Conservation (phyloP, 1,140 invertebrate genomes). For the Formica exsecta region DNA sequence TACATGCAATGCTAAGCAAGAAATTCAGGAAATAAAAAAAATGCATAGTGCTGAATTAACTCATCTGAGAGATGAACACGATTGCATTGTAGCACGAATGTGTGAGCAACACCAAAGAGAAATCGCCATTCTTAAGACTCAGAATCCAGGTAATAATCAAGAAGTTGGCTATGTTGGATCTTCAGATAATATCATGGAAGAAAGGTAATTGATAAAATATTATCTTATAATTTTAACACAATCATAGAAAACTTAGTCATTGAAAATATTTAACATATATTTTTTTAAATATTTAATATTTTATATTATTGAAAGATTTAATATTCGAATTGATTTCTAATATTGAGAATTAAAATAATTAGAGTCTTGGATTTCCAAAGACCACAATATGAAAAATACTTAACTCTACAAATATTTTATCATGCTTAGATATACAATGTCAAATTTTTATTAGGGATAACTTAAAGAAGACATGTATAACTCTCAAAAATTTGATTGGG, state of each 20-base stretch:
- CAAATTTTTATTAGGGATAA: conserved; percentile 86
- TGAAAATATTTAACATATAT: conserved; percentile 13
- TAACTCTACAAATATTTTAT: not conserved
- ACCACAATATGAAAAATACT: not conserved
- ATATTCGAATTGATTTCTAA: conserved; percentile 14
- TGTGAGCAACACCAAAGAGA: conserved; percentile 81
- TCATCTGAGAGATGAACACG: conserved; percentile 88
- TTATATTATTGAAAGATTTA: conserved; percentile 37
- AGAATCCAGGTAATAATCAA: conserved; percentile 18
- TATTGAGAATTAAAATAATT: conserved; percentile 23
- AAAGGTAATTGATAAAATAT: conserved; percentile 72
- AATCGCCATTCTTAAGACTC: conserved; percentile 69
- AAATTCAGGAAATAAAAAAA: conserved; percentile 84
- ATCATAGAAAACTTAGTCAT: not conserved
- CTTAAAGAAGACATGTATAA: conserved; percentile 87
- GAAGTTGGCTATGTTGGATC: conserved; percentile 25
- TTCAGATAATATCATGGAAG: conserved; percentile 64
- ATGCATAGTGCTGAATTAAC: conserved; percentile 84
- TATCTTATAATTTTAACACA: not conserved
- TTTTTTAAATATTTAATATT: no score
- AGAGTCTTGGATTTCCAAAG: not conserved
- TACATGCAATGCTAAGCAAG: conserved; percentile 88
- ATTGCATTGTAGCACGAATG: conserved; percentile 81
- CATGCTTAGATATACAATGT: not conserved
- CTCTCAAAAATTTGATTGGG: conserved; percentile 88